Conservation (phyloP, 2,797 vertebrate species). For the Manis javanica region DNA sequence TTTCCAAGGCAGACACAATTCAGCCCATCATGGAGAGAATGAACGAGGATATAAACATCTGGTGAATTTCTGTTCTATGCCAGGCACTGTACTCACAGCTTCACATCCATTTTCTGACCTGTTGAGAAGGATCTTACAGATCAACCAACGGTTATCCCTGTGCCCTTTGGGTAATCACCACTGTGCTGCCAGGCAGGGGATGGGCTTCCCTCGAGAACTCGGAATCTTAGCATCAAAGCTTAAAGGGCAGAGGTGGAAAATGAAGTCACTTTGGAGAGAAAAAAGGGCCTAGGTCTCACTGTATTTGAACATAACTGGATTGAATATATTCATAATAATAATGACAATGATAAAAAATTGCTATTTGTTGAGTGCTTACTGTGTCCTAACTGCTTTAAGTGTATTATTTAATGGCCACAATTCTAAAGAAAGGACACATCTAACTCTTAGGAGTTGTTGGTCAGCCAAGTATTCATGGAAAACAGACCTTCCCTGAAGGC, state of each 20-base stretch:
- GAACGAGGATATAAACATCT: not conserved
- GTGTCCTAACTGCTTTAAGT: not conserved
- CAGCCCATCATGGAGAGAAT: not conserved
- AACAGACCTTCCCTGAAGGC: not conserved
- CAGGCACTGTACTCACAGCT: not conserved
- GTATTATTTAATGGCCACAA: not conserved
- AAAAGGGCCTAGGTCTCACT: not conserved
- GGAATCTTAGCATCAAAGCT: not conserved
- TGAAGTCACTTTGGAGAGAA: not conserved
- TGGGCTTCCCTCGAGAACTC: not conserved
- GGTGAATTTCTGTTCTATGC: not conserved
- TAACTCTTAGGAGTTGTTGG: not conserved
- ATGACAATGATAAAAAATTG: not conserved
- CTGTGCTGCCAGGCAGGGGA: not conserved
- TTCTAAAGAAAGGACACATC: not conserved
- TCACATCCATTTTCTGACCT: not conserved
- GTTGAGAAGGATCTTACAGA: not conserved
- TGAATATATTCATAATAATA: not conserved
- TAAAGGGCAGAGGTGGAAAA: not conserved
- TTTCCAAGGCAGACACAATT: not conserved
- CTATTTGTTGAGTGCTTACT: not conserved
- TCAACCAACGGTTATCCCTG: not conserved
- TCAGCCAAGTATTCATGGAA: not conserved
- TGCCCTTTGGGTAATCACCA: not conserved
- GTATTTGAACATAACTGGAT: not conserved